Conservation (phyloP, 2,888 invertebrate genomes). For the Patella pellucida region DNA sequence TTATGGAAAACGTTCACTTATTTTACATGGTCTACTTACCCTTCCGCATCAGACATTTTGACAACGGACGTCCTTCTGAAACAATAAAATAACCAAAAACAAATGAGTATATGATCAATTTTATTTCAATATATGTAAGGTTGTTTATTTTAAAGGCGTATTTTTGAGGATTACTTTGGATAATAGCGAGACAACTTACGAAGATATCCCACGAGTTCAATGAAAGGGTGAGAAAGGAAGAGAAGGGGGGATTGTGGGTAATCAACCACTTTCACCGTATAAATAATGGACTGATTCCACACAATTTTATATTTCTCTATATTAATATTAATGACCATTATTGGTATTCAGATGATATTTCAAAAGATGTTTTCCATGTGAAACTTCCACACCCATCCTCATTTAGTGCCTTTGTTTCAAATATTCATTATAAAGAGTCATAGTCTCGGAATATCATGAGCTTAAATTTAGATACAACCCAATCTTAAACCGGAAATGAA, state of each 20-base stretch:
- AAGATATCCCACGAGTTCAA: constrained; percentile 36
- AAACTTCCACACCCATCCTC: too few species aligned
- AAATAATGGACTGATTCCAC: too few species aligned
- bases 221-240: background rate
- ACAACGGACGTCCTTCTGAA: constrained; percentile 60
- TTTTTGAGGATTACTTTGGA: constrained; percentile 9
- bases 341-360: too few species aligned
- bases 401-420: too few species aligned
- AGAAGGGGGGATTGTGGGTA: background rate
- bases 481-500: too few species aligned
- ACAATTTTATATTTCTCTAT: too few species aligned
- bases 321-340: too few species aligned
- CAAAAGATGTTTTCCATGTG: too few species aligned
- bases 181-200: constrained; percentile 33
- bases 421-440: too few species aligned
- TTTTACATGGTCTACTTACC: constrained; percentile 49
- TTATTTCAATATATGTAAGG: background rate
- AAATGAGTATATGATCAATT: background rate
- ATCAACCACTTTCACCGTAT: too few species aligned
- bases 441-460: background rate
- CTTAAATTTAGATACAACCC: background rate
- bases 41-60: constrained; percentile 70
- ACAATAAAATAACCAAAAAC: constrained; percentile 28
- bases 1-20: too few species aligned
- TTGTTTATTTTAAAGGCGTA: background rate